Conservation (phyloP, 2,888 invertebrate genomes). For the Elmis aenea region DNA sequence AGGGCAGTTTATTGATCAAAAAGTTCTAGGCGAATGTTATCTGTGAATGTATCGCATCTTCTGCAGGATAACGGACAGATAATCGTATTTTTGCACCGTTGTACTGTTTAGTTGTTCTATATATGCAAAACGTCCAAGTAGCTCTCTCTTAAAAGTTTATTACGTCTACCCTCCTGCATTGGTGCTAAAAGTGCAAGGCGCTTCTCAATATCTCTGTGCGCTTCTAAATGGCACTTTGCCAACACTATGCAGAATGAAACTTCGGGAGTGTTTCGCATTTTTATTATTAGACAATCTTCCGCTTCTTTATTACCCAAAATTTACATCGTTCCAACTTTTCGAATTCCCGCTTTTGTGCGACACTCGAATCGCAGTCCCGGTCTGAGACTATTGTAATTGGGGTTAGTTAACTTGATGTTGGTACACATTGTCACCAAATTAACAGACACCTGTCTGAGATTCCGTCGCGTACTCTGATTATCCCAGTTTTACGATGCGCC, state of each 20-base stretch:
- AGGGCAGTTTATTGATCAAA: too few relatives aligned
- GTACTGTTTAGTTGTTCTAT: too few relatives aligned
- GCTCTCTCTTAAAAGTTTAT: too few relatives aligned
- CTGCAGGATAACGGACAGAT: too few relatives aligned
- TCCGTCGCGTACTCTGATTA: slow-evolving; percentile 48
- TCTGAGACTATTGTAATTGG: slow-evolving; percentile 29
- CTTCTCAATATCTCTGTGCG: slow-evolving; percentile 14
- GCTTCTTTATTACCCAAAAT: slow-evolving; percentile 32
- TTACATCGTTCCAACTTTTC: slow-evolving; percentile 23
- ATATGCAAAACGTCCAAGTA: too few relatives aligned
- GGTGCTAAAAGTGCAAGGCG: slow-evolving; percentile 22
- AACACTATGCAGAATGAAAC: slow-evolving; percentile 32
- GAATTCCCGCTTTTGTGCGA: slow-evolving; percentile 18
- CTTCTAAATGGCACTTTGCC: slow-evolving; percentile 29
- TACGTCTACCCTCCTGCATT: too few relatives aligned
- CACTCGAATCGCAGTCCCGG: slow-evolving; percentile 19
- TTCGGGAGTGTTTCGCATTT: slow-evolving; percentile 31
- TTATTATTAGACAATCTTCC: slow-evolving; percentile 31
- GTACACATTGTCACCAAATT: slow-evolving; percentile 42
- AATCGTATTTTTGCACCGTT: too few relatives aligned
- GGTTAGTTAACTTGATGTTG: slow-evolving; percentile 35
- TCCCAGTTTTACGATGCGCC: slow-evolving; percentile 57
- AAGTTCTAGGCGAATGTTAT: too few relatives aligned
- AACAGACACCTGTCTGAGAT: slow-evolving; percentile 41
- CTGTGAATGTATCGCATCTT: too few relatives aligned